Conservation (phyloP, 2,113 vertebrate species). For the Equus quagga region DNA sequence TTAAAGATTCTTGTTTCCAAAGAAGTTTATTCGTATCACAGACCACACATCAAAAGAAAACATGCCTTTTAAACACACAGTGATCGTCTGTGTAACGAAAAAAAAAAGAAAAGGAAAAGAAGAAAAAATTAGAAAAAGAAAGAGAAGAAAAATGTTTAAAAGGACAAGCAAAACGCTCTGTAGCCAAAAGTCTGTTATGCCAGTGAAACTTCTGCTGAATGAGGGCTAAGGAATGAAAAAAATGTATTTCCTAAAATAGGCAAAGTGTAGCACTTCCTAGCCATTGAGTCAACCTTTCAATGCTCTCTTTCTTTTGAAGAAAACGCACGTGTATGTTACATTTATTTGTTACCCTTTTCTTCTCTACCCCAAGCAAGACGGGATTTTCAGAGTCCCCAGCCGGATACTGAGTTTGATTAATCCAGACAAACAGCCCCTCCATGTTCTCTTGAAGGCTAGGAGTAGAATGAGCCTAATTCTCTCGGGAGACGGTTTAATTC, state of each 20-base stretch:
- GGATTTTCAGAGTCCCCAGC: background rate
- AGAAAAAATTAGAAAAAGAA: background rate
- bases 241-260: background rate
- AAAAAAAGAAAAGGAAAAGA: background rate
- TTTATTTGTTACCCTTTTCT: background rate
- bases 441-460: background rate
- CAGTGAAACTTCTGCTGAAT: background rate
- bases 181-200: background rate
- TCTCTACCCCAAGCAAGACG: background rate
- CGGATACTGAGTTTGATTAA: background rate
- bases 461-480: background rate
- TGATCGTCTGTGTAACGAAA: background rate
- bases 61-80: conserved; percentile 50
- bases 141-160: too few relatives aligned
- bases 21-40: conserved; percentile 28
- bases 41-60: conserved; percentile 48
- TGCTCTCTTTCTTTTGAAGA: background rate
- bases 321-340: background rate
- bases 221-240: background rate
- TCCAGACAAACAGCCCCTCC: background rate
- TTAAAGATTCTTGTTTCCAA: conserved; percentile 50
- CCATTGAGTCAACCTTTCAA: background rate
- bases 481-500: background rate
- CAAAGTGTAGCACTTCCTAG: background rate
- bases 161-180: background rate